Base-by-base conservation (phyloP, 2,888 invertebrate genomes). In the Cylindroiulus punctatus region DNA sequence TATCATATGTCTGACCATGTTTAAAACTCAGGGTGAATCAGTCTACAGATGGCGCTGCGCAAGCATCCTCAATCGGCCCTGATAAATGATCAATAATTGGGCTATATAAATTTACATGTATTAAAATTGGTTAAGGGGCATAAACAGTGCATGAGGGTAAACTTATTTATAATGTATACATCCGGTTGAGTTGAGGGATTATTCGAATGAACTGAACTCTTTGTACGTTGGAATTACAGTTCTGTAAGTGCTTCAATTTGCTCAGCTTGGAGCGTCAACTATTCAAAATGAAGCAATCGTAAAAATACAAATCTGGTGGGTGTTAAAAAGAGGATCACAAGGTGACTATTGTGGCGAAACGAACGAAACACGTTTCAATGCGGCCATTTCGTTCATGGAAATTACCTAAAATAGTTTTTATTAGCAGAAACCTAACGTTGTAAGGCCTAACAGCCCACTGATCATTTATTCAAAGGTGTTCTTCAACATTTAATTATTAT, bases 391-490 rank as follows among this genome's bases (percentile, higher is more conserved):
- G n/a, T 57, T 57, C 8, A 57, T n/a, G 57, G n/a, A 57, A 57
- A 57, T 57, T n/a, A 57, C 57, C n/a, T 57, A 57, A 57, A 57
- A 57, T 57, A n/a, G 57, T 57, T 57, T 22, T 57, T 57, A 19
- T 22, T 19, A n/a, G n/a, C 57, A 2, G 57, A 57, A 57, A n/a
- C 4, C 3, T 8, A 57, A 57, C n/a, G n/a, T n/a, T n/a, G 17
- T 57, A 1, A 5, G 57, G 1, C 47, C 22, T 57, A 22, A n/a
- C 5, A n/a, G n/a, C 19, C 2, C n/a, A n/a, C 36, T 5, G n/a
- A 57, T n/a, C 5, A 57, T n/a, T 57, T 19, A 57, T 57, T 57
- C 22, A 36, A n/a, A n/a, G n/a, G n/a, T n/a, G n/a, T n/a, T n/a
- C n/a, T n/a, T n/a, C n/a, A n/a, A n/a, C n/a, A n/a, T n/a, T n/a